Conservation (phyloP, 2,888 invertebrate species). For the Drosophila kanekoi region DNA sequence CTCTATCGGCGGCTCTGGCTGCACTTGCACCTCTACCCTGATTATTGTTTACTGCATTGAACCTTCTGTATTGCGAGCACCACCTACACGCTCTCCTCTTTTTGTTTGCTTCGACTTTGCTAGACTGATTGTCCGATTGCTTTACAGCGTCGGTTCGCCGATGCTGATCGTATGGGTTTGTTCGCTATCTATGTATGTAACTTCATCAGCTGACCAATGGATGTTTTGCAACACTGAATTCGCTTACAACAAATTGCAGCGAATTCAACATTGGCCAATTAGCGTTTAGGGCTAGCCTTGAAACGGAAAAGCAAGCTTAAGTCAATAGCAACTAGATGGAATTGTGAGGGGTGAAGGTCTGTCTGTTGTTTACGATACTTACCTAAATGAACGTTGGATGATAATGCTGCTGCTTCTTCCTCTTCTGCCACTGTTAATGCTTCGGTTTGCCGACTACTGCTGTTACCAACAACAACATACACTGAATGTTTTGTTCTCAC, state of each 20-base stretch:
- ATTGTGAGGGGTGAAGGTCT: not conserved
- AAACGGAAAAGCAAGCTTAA: constrained; percentile 39
- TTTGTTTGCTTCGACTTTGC: constrained; percentile 1
- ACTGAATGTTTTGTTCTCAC: constrained; percentile 83
- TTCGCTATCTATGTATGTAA: constrained; percentile 40
- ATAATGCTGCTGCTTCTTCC: constrained; percentile 66
- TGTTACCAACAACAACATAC: constrained; percentile 82
- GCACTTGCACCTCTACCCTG: constrained; percentile 14
- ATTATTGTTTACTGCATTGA: constrained; percentile 6
- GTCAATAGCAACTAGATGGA: constrained; percentile 4
- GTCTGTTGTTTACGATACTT: constrained; percentile 32
- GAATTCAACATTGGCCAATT: constrained; percentile 47
- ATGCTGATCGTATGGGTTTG: constrained; percentile 17
- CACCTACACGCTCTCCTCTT: not conserved
- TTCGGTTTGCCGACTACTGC: constrained; percentile 72
- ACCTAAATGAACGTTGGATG: constrained; percentile 77
- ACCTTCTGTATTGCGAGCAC: constrained; percentile 9
- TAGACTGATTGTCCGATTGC: not conserved
- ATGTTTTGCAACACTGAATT: constrained; percentile 56
- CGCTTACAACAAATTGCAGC: constrained; percentile 57
- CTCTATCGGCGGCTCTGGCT: not conserved
- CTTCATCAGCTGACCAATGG: constrained; percentile 63
- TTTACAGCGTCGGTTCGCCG: constrained; percentile 15
- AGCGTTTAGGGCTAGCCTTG: constrained; percentile 47
- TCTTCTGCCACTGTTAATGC: constrained; percentile 66